These are phyloP conservation scores for Agelaius tricolor DNA, from an alignment of 2,113 vertebrate species.

Conservation along the genomic window DNA sequence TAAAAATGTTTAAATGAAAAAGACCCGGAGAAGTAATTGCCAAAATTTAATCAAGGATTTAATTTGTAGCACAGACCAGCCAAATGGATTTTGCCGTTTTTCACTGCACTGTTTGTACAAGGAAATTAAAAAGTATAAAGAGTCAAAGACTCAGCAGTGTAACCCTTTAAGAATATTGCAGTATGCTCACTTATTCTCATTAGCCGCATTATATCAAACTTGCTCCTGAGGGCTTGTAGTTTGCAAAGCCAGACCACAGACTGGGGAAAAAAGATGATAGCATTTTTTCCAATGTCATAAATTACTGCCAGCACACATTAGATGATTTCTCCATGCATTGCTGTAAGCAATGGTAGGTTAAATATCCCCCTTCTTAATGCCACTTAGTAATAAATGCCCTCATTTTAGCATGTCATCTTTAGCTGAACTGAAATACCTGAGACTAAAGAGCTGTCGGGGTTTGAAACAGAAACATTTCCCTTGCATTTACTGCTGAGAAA, in stretches of 20 bases:
- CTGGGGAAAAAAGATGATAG: constrained; percentile 27
- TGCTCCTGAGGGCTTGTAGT: constrained; percentile 56
- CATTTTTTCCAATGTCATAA: constrained; percentile 58
- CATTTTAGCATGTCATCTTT: constrained; percentile 50
- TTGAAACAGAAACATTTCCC: constrained; percentile 18
- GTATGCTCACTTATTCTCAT: constrained; percentile 69
- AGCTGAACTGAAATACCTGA: constrained; percentile 58
- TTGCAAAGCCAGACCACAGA: constrained; percentile 60
- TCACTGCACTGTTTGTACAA: constrained; percentile 73
- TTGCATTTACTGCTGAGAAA: constrained; percentile 37
- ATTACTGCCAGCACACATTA: constrained; percentile 66
- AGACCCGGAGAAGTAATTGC: constrained; percentile 76
- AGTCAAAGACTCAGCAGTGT: constrained; percentile 64
- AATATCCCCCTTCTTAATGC: constrained; percentile 63
- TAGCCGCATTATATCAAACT: constrained; percentile 62
- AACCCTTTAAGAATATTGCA: constrained; percentile 66
- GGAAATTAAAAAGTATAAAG: constrained; percentile 81
- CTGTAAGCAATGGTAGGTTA: constrained; percentile 65
- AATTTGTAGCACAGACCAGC: constrained; percentile 75
- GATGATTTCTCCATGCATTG: constrained; percentile 54
- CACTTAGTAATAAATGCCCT: constrained; percentile 63
- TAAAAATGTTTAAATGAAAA: constrained; percentile 80
- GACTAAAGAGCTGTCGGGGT: constrained; percentile 12
- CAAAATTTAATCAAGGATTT: constrained; percentile 83
- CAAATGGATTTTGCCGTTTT: constrained; percentile 77